These are phyloP conservation scores for Junonia oenone DNA, from an alignment of 2,888 invertebrate genomes.

Conservation along the genomic window DNA sequence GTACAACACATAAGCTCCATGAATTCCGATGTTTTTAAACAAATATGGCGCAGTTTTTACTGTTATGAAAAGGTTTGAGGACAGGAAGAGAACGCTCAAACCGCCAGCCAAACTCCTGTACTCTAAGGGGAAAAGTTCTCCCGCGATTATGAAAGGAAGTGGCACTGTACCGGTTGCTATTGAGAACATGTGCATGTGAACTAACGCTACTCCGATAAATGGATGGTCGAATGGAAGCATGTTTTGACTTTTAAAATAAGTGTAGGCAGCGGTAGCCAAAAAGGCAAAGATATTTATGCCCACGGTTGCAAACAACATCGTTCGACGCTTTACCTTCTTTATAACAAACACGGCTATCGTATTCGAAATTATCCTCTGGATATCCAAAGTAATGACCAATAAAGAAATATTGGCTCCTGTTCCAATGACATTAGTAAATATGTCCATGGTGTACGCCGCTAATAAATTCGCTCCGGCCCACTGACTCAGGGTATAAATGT, in stretches of 20 bases:
- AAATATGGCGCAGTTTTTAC: conserved; percentile 53
- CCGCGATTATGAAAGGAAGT: conserved; percentile 84
- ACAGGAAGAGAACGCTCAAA: conserved; percentile 51
- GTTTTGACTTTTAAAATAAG: conserved; percentile 39
- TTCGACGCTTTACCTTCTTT: conserved; percentile 54
- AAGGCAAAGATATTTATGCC: conserved; percentile 46
- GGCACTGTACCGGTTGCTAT: conserved; percentile 80
- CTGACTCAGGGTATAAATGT: conserved; percentile 50
- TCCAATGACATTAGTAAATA: conserved; percentile 51
- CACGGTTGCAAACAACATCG: conserved; percentile 48
- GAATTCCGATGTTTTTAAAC: conserved; percentile 43
- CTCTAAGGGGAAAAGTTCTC: conserved; percentile 82
- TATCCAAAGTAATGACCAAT: conserved; percentile 51
- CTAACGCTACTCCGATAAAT: conserved; percentile 43
- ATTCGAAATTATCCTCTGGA: conserved; percentile 56
- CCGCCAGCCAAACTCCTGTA: conserved; percentile 79
- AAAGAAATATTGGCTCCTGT: conserved; percentile 42
- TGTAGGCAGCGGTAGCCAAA: conserved; percentile 46
- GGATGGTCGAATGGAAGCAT: conserved; percentile 43
- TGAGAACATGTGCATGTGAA: conserved; percentile 69
- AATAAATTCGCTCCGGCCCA: conserved; percentile 57
- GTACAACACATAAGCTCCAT: conserved; percentile 51
- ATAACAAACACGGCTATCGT: conserved; percentile 52
- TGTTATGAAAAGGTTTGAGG: conserved; percentile 50
- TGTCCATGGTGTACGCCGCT: conserved; percentile 50